Evolutionary conservation across 1,140 invertebrate genomes (phyloP).

Genomic region (Solen grandis): DNA sequence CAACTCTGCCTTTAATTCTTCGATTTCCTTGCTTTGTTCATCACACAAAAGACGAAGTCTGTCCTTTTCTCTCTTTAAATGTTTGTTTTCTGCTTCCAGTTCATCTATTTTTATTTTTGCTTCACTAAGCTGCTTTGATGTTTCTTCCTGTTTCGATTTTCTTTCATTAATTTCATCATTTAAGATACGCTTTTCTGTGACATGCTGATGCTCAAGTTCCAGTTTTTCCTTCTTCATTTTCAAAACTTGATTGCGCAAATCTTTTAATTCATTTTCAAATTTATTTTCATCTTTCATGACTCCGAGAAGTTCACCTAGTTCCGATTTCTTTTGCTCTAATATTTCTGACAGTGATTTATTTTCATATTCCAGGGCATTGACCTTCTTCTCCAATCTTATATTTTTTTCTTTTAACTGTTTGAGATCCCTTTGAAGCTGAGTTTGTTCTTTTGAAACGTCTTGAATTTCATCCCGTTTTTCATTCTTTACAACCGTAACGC

Average conservation of each 20-base stretch:
- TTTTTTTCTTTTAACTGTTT: slow-evolving; percentile 44
- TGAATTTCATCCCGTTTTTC: slow-evolving; percentile 58
- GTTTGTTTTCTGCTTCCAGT: slow-evolving; percentile 61
- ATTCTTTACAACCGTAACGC: slow-evolving; percentile 45
- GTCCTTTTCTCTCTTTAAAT: slow-evolving; percentile 30
- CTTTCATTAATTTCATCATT: slow-evolving; percentile 40
- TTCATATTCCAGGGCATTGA: slow-evolving; percentile 55
- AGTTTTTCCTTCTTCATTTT: slow-evolving; percentile 51
- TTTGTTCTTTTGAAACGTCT: slow-evolving; percentile 55
- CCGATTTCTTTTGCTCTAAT: slow-evolving; percentile 60
- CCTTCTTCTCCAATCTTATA: slow-evolving; percentile 42
- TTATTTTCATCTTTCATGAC: slow-evolving; percentile 65
- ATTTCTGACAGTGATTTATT: slow-evolving; percentile 60
- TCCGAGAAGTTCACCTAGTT: slow-evolving; percentile 57
- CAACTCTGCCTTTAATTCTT: slow-evolving; percentile 45
- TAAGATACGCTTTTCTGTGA: slow-evolving; percentile 31
- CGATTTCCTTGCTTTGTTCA: slow-evolving; percentile 50
- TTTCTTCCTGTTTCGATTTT: slow-evolving; percentile 30
- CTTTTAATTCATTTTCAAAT: slow-evolving; percentile 64
- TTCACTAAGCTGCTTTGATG: slow-evolving; percentile 35
- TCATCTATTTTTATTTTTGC: slow-evolving; percentile 59
- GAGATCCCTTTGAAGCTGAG: slow-evolving; percentile 34
- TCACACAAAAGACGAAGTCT: slow-evolving; percentile 39
- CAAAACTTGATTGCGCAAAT: slow-evolving; percentile 45
- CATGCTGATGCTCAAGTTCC: slow-evolving; percentile 42